phyloP scores from a whole-genome alignment of 2,797 vertebrate genomes.

The Acanthopagrus latus region DNA sequence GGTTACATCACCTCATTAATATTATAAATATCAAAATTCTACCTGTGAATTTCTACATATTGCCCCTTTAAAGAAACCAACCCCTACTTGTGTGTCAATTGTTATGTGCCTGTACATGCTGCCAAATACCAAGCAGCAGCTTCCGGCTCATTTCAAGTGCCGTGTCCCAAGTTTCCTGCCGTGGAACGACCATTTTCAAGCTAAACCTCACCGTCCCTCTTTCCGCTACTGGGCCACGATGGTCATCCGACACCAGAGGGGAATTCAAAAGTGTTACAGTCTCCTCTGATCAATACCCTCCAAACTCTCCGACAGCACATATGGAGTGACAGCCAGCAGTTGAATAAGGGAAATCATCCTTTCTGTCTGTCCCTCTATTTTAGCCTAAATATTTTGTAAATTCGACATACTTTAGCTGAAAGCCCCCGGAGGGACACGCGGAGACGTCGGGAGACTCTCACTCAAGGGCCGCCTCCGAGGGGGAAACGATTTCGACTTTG shows the following conservation, averaged over 20 bases:
- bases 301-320: conserved; percentile 76
- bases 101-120: too few species aligned
- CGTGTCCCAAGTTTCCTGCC: too few species aligned
- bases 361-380: conserved; percentile 48
- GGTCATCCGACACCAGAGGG: conserved; percentile 75
- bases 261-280: conserved; percentile 77
- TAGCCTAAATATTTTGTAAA: conserved; percentile 40
- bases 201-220: neutral
- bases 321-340: conserved; percentile 80
- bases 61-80: too few species aligned
- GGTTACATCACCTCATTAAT: too few species aligned
- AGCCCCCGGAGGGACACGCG: conserved; percentile 75
- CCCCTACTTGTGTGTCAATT: too few species aligned
- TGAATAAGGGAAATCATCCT: conserved; percentile 86
- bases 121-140: too few species aligned
- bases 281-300: conserved; percentile 87
- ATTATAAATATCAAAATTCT: too few species aligned
- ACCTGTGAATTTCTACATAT: too few species aligned
- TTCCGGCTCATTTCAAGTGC: too few species aligned
- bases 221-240: conserved; percentile 46
- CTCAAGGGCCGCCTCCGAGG: conserved; percentile 70
- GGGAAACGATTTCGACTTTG: conserved; percentile 79
- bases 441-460: conserved; percentile 53
- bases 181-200: too few species aligned
- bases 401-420: conserved; percentile 84